Conservation (phyloP, 1,140 invertebrate genomes). For the Drosophila leontia region DNA sequence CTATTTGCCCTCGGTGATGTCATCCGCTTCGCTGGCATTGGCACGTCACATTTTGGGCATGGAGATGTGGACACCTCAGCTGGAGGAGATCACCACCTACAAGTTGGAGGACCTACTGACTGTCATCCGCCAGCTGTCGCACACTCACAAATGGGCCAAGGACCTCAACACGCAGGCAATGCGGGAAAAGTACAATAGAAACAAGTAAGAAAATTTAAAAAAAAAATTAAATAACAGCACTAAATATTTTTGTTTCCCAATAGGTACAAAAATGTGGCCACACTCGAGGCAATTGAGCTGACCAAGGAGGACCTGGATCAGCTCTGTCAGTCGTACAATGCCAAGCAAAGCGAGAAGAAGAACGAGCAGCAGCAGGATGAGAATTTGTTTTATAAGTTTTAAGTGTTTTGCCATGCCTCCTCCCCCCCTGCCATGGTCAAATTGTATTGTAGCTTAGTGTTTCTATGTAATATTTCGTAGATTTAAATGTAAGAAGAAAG, state of each 20-base stretch:
- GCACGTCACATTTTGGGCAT: conserved; percentile 90
- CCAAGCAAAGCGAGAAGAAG: conserved; percentile 36
- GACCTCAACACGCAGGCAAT: conserved; percentile 92
- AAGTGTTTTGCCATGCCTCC: conserved; percentile 60
- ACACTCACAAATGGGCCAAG: conserved; percentile 89
- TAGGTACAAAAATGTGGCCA: conserved; percentile 75
- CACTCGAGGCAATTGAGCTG: conserved; percentile 59
- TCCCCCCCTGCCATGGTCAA: conserved; percentile 58
- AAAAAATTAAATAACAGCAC: background rate
- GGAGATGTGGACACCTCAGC: conserved; percentile 88
- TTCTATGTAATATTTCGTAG: conserved; percentile 53
- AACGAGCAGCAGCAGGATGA: conserved; percentile 35
- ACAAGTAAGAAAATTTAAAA: conserved; percentile 87
- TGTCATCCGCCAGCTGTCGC: conserved; percentile 89
- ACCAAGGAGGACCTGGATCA: conserved; percentile 57
- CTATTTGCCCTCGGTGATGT: conserved; percentile 93
- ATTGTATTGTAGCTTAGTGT: conserved; percentile 69
- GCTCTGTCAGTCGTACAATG: conserved; percentile 54
- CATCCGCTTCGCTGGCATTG: conserved; percentile 92
- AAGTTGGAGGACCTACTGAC: conserved; percentile 88
- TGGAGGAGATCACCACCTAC: conserved; percentile 90
- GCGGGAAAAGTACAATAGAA: conserved; percentile 92
- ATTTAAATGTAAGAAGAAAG: conserved; percentile 24
- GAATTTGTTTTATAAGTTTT: conserved; percentile 81
- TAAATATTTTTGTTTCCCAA: background rate